Conservation (phyloP, 2,113 vertebrate genomes). For the Amblyornis subalaris region DNA sequence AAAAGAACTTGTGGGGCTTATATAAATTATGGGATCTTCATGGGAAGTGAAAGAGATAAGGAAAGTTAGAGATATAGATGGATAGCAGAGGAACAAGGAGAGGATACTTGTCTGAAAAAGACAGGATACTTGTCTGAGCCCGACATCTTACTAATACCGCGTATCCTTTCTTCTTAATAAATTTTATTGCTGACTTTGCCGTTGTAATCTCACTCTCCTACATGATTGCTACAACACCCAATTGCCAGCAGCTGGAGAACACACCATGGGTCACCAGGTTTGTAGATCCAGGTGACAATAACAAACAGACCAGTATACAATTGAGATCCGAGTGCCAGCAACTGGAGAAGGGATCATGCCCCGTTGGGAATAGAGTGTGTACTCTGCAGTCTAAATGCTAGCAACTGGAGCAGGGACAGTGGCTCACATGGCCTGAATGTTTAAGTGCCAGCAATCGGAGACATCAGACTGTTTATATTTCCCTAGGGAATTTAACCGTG, state of each 20-base stretch:
- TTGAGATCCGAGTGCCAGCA: background rate
- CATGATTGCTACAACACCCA: accelerated
- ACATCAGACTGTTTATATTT: background rate
- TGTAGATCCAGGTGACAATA: background rate
- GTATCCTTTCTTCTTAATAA: background rate
- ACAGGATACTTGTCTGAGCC: background rate
- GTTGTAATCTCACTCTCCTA: background rate
- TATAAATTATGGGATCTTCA: background rate
- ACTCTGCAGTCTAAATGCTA: background rate
- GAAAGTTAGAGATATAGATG: background rate
- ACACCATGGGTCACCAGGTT: accelerated
- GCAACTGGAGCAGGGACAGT: background rate
- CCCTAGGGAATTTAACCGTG: background rate
- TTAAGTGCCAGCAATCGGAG: background rate
- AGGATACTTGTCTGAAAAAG: background rate
- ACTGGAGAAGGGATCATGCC: background rate
- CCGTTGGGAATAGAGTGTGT: accelerated
- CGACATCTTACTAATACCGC: background rate
- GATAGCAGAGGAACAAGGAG: background rate
- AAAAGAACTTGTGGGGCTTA: background rate
- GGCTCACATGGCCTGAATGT: background rate
- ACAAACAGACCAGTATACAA: background rate
- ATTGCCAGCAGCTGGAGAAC: background rate
- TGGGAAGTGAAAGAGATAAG: background rate
- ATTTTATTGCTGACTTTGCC: background rate